phyloP scores from a whole-genome alignment of 1,140 invertebrate species.

The Ephestia elutella region DNA sequence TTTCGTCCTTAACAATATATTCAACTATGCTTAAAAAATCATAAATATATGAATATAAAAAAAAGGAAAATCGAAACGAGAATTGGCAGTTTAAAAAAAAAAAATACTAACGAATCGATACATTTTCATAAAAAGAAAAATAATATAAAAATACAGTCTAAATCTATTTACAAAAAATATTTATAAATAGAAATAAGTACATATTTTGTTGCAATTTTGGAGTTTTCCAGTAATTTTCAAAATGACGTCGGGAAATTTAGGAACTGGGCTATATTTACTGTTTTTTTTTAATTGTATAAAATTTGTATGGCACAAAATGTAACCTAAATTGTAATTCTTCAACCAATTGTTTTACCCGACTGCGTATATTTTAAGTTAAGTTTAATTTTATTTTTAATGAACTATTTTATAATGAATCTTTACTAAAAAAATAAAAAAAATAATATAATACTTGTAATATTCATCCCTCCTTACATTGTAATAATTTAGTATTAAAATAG shows the following conservation, averaged over 20 bases:
- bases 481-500: too few species aligned
- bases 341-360: background rate
- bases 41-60: slow-evolving; percentile 7
- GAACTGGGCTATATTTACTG: background rate
- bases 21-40: background rate
- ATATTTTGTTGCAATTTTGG: background rate
- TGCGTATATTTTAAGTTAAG: background rate
- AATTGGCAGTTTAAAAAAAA: slow-evolving; percentile 4
- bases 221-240: background rate
- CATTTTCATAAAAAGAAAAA: background rate
- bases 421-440: too few species aligned
- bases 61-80: background rate
- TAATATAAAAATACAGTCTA: background rate
- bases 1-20: background rate
- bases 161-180: background rate
- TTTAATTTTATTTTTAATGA: too few species aligned
- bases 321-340: background rate
- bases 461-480: too few species aligned
- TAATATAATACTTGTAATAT: slow-evolving; percentile 14
- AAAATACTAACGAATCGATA: background rate
- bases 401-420: too few species aligned
- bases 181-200: background rate
- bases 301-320: background rate
- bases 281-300: background rate
- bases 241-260: background rate